Conservation (phyloP, 1,140 invertebrate species). For the Camponotus vicinus region DNA sequence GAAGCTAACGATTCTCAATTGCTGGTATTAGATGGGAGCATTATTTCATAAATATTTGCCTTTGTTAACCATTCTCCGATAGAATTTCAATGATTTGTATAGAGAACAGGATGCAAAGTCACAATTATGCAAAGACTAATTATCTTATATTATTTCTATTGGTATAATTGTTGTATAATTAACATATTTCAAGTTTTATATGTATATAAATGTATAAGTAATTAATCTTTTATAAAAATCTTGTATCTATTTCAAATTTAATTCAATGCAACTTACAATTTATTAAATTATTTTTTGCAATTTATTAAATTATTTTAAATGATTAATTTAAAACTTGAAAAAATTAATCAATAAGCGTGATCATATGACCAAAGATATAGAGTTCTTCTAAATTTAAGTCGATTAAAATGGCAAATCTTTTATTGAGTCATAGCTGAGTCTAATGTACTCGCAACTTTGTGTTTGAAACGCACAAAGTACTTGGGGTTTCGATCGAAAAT, state of each 20-base stretch:
- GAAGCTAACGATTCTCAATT: slow-evolving; percentile 71
- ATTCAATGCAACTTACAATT: not conserved
- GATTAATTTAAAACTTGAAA: not conserved
- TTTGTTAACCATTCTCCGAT: slow-evolving; percentile 51
- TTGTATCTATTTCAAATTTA: not conserved
- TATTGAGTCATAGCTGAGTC: not conserved
- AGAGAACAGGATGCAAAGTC: not conserved
- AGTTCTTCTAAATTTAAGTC: not conserved
- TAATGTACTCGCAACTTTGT: slow-evolving; percentile 19
- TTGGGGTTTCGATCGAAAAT: slow-evolving; percentile 67
- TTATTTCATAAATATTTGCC: slow-evolving; percentile 51
- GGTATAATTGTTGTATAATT: not conserved
- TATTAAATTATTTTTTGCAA: no score
- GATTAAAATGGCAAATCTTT: not conserved
- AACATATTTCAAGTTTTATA: not conserved
- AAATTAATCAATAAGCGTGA: not conserved
- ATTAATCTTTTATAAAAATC: not conserved
- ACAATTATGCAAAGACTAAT: not conserved
- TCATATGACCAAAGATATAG: not conserved
- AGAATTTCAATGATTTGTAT: slow-evolving; percentile 37
- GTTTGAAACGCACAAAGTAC: slow-evolving; percentile 11
- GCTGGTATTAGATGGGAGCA: slow-evolving; percentile 40
- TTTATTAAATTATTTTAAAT: no score
- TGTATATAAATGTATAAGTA: not conserved
- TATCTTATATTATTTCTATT: not conserved